phyloP scores from a whole-genome alignment of 2,797 vertebrate species.

The Notolabrus celidotus region DNA sequence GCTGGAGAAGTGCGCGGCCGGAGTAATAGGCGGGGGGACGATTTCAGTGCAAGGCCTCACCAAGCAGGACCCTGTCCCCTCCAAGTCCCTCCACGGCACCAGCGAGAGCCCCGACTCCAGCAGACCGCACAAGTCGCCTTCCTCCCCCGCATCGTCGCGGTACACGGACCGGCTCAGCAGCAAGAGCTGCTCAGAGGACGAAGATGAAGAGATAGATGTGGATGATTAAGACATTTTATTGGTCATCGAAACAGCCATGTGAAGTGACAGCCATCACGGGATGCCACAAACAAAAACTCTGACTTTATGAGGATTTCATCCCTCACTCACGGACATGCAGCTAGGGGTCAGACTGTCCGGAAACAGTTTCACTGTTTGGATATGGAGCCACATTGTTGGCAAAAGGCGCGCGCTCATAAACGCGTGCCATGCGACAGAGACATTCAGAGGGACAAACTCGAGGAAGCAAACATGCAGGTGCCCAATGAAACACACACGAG shows the following conservation, averaged over 20 bases:
- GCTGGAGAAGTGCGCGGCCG: constrained; percentile 85
- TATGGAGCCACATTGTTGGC: neutral
- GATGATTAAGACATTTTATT: constrained; percentile 83
- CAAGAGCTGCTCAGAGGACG: constrained; percentile 90
- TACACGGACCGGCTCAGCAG: constrained; percentile 87
- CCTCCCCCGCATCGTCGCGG: constrained; percentile 78
- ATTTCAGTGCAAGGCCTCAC: constrained; percentile 45
- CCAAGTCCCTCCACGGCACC: constrained; percentile 65
- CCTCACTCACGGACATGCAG: constrained; percentile 37
- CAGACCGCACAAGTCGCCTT: constrained; percentile 72
- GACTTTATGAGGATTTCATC: constrained; percentile 54
- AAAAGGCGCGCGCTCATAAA: neutral
- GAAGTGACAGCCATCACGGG: constrained; percentile 57
- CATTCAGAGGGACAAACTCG: neutral
- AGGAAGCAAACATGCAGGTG: constrained; percentile 9
- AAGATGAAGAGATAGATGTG: constrained; percentile 94
- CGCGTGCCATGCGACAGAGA: constrained; percentile 11
- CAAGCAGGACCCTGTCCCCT: constrained; percentile 32
- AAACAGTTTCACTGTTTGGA: neutral
- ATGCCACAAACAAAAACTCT: constrained; percentile 28
- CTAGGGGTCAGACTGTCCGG: neutral
- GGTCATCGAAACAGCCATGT: neutral
- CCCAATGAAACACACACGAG: constrained; percentile 38
- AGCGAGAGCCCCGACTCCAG: constrained; percentile 62
- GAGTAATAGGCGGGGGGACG: constrained; percentile 7